These are phyloP conservation scores for Dendrocincla fuliginosa DNA, from an alignment of 2,797 vertebrate genomes.

Conservation along the genomic window DNA sequence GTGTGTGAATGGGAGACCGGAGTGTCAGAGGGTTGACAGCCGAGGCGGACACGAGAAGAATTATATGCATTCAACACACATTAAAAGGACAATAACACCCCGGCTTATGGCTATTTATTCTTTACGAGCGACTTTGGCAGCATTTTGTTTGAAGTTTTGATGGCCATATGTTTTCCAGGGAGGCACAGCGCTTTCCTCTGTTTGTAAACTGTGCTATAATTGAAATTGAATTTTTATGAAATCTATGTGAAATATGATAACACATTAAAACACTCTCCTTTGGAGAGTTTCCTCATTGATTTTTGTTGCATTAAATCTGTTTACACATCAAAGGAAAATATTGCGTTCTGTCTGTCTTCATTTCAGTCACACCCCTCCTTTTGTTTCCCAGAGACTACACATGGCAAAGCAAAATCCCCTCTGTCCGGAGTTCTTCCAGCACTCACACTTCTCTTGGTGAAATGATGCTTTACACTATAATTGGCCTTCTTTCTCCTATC, in stretches of 20 bases:
- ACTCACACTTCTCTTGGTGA: background rate
- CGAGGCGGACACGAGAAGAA: background rate
- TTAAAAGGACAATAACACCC: conserved; percentile 70
- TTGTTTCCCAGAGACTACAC: conserved; percentile 45
- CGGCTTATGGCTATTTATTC: conserved; percentile 68
- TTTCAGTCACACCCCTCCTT: conserved; percentile 56
- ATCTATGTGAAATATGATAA: conserved; percentile 70
- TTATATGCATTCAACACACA: conserved; percentile 54
- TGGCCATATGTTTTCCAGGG: conserved; percentile 71
- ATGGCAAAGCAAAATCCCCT: conserved; percentile 5
- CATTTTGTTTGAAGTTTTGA: conserved; percentile 72
- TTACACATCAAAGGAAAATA: conserved; percentile 66
- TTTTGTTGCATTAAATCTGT: conserved; percentile 70
- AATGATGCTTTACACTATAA: conserved; percentile 17
- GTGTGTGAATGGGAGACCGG: background rate
- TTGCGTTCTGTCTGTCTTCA: conserved; percentile 61
- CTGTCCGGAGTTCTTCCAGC: conserved; percentile 10
- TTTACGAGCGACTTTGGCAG: conserved; percentile 67
- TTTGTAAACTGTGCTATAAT: conserved; percentile 72
- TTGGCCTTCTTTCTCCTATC: background rate
- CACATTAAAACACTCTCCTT: conserved; percentile 67
- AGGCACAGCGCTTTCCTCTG: conserved; percentile 33
- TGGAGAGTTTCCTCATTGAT: conserved; percentile 68
- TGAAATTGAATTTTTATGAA: conserved; percentile 74
- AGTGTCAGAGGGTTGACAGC: conserved; percentile 44